phyloP scores from a whole-genome alignment of 2,113 vertebrate genomes.

The Oostethus manadensis region DNA sequence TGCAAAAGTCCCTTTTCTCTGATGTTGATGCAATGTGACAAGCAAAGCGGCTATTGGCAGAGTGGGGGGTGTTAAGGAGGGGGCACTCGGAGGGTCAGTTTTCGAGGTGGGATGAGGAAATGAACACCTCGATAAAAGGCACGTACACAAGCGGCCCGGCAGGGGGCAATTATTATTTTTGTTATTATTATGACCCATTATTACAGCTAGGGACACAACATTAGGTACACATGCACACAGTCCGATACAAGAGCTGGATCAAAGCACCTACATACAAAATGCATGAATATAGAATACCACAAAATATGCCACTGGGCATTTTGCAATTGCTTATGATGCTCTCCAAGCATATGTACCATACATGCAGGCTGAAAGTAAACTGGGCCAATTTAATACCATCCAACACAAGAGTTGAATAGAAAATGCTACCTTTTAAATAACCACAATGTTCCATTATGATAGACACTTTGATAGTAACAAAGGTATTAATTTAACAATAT shows the following conservation, averaged over 20 bases:
- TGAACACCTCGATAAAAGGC: slow-evolving; percentile 10
- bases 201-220: not conserved
- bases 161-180: not conserved
- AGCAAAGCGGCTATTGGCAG: slow-evolving; percentile 63
- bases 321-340: not conserved
- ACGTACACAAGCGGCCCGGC: slow-evolving; percentile 3
- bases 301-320: not conserved
- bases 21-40: slow-evolving; percentile 41
- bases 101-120: slow-evolving; percentile 22
- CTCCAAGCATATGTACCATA: too few relatives aligned
- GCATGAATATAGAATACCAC: not conserved
- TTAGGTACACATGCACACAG: not conserved
- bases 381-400: not conserved
- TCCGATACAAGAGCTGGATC: not conserved
- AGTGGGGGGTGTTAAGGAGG: not conserved
- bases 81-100: slow-evolving; percentile 36
- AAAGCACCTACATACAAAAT: not conserved
- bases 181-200: not conserved
- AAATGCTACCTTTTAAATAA: too few relatives aligned
- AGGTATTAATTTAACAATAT: not conserved
- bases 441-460: not conserved
- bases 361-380: too few relatives aligned
- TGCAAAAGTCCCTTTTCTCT: not conserved
- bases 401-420: too few relatives aligned
- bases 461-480: not conserved